These are phyloP conservation scores for Anoplophora glabripennis DNA, from an alignment of 1,140 invertebrate species.

Conservation along the genomic window DNA sequence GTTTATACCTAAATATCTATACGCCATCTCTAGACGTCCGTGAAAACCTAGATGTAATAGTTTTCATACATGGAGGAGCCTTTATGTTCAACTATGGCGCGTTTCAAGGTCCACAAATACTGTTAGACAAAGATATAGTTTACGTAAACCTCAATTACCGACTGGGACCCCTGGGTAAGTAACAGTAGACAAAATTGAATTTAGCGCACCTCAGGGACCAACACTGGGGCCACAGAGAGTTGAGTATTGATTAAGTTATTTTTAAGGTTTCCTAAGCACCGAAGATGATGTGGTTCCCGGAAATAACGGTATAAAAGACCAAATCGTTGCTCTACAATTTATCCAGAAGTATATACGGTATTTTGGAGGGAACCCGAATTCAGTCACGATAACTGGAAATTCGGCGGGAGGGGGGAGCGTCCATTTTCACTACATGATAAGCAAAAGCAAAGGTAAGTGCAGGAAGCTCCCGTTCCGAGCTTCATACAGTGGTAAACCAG, in stretches of 20 bases:
- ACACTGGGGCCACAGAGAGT: not conserved
- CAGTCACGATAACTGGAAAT: slow-evolving; percentile 51
- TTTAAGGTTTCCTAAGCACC: slow-evolving; percentile 43
- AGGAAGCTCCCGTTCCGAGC: no score
- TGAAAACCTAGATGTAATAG: slow-evolving; percentile 48
- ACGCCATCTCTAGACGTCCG: slow-evolving; percentile 40
- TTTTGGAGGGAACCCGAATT: slow-evolving; percentile 61
- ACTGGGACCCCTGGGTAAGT: slow-evolving; percentile 57
- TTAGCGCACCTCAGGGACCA: not conserved
- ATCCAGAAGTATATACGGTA: slow-evolving; percentile 58
- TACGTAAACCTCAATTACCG: slow-evolving; percentile 65
- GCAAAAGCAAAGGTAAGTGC: slow-evolving; percentile 50
- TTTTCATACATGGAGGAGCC: slow-evolving; percentile 61
- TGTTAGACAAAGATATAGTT: slow-evolving; percentile 61
- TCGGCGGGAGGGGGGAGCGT: slow-evolving; percentile 58
- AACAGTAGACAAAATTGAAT: not conserved
- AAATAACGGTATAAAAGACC: slow-evolving; percentile 62
- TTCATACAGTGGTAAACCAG: no score
- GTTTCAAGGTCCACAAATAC: slow-evolving; percentile 53
- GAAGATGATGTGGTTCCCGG: slow-evolving; percentile 49
- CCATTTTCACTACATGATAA: slow-evolving; percentile 55
- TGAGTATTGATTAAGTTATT: not conserved
- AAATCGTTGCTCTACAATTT: slow-evolving; percentile 56
- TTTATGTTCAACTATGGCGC: slow-evolving; percentile 53
- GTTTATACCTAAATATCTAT: slow-evolving; percentile 55